phyloP scores from a whole-genome alignment of 2,113 vertebrate genomes.

The Vombatus ursinus region DNA sequence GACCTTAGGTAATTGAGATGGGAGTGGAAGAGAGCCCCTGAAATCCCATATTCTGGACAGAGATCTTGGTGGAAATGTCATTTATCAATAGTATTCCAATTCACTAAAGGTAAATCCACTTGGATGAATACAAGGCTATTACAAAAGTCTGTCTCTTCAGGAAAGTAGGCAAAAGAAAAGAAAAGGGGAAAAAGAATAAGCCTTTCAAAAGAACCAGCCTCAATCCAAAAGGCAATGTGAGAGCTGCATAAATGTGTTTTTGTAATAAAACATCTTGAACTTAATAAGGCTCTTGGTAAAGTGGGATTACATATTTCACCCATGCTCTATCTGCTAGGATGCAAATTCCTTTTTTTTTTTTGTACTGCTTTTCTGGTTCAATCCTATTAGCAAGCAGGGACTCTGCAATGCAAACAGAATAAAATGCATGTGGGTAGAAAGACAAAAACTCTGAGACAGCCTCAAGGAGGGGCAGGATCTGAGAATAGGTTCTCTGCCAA shows the following conservation, averaged over 20 bases:
- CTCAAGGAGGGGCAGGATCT: neutral
- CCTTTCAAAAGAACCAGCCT: neutral
- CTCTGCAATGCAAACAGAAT: neutral
- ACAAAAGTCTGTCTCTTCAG: conserved; percentile 26
- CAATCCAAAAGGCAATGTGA: neutral
- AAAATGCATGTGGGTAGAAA: rapidly evolving
- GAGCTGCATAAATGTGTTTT: conserved; percentile 16
- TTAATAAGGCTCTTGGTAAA: conserved; percentile 61
- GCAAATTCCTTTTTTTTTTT: conserved; percentile 36
- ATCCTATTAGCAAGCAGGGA: conserved; percentile 31
- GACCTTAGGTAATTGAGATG: neutral
- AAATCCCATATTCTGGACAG: neutral
- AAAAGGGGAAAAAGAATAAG: neutral
- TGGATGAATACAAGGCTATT: conserved; percentile 49
- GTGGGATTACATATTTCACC: conserved; percentile 38
- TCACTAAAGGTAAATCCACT: conserved; percentile 71
- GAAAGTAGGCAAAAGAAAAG: conserved; percentile 17
- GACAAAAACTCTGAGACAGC: neutral
- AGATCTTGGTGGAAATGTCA: neutral
- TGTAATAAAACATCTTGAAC: conserved; percentile 58
- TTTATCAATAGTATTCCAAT: conserved; percentile 74
- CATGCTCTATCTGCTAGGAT: conserved; percentile 34
- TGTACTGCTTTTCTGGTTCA: conserved; percentile 28
- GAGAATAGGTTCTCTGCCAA: neutral
- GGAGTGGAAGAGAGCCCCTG: neutral